These are phyloP conservation scores for Babylonia areolata DNA, from an alignment of 1,140 invertebrate genomes.

Conservation along the genomic window DNA sequence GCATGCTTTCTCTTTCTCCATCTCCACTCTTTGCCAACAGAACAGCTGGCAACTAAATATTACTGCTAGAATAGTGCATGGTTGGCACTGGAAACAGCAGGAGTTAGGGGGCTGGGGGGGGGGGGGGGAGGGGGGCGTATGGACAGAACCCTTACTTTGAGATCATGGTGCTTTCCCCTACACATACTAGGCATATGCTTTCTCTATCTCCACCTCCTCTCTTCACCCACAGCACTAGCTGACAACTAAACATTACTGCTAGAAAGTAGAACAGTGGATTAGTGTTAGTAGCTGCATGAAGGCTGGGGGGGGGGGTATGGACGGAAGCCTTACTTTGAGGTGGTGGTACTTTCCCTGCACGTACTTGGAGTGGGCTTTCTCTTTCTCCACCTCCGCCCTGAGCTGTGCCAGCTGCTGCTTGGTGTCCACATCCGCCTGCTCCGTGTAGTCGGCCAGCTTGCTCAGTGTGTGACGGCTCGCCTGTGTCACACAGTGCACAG, in stretches of 20 bases:
- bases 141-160: no score
- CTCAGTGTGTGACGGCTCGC: slow-evolving; percentile 66
- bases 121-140: no score
- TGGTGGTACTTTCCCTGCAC: slow-evolving; percentile 57
- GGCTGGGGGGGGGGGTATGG: neutral
- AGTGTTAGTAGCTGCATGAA: neutral
- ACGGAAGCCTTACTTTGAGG: slow-evolving; percentile 49
- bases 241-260: no score
- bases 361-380: slow-evolving; percentile 61
- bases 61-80: no score
- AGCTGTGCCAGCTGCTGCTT: slow-evolving; percentile 61
- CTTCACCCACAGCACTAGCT: neutral
- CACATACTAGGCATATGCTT: neutral
- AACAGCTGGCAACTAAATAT: no score
- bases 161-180: no score
- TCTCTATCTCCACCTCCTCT: neutral
- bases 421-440: slow-evolving; percentile 64
- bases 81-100: no score
- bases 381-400: slow-evolving; percentile 55
- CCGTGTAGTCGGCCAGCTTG: slow-evolving; percentile 66
- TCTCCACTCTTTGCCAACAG: no score
- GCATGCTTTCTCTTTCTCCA: no score
- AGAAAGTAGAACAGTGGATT: no score
- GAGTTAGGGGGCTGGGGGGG: no score
- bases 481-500: slow-evolving; percentile 42